Evolutionary conservation across 2,797 vertebrate genomes (phyloP).

Genomic region (Menidia menidia): DNA sequence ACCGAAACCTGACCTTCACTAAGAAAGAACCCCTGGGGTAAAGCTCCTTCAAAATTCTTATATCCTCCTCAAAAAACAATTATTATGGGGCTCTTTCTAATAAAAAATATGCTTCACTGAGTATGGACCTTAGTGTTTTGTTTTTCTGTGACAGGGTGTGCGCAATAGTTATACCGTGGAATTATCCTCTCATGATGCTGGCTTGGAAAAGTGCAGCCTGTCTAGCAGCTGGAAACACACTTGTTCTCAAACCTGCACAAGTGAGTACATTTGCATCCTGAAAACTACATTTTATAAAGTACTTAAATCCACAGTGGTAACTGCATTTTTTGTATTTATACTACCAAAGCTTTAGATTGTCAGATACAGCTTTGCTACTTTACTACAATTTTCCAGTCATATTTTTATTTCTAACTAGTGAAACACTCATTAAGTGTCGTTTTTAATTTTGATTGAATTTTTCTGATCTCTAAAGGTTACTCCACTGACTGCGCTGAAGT

Average conservation of each 20-base stretch:
- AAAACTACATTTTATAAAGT: neutral
- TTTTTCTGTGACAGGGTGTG: conserved; percentile 86
- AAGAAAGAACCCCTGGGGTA: conserved; percentile 96
- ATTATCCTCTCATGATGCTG: conserved; percentile 98
- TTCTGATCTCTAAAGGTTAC: conserved; percentile 85
- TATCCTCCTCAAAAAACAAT: neutral
- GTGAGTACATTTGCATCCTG: conserved; percentile 66
- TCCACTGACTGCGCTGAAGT: conserved; percentile 94
- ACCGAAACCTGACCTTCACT: conserved; percentile 95
- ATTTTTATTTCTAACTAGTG: neutral
- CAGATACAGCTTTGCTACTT: no score
- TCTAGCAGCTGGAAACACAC: conserved; percentile 93
- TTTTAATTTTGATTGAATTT: neutral
- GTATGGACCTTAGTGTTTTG: neutral
- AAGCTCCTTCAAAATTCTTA: conserved; percentile 34
- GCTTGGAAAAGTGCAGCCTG: conserved; percentile 97
- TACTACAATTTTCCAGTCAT: neutral
- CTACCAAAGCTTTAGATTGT: no score
- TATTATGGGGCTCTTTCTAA: neutral
- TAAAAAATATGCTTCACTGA: conserved; percentile 4
- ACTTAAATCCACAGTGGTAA: no score
- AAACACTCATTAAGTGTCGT: neutral
- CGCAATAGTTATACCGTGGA: conserved; percentile 97
- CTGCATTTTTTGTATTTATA: no score
- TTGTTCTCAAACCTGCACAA: conserved; percentile 96